Base-by-base conservation (phyloP, 2,113 vertebrate species). In the Syngnathus floridae region DNA sequence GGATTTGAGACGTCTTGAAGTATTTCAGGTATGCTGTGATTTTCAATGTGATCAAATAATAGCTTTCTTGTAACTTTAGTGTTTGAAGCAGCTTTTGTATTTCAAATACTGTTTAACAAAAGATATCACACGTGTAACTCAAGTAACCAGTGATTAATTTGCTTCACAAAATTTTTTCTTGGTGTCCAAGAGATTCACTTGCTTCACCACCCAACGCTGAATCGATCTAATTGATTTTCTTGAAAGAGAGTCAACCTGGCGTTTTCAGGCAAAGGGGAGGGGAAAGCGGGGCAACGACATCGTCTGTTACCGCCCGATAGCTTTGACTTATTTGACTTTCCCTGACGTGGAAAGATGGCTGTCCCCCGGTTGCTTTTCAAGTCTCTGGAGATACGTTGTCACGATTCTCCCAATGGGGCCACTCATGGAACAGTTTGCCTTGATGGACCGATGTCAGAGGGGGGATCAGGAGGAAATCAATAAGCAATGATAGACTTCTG, bases 401-500 rank as follows among this genome's bases (percentile, higher is more conserved):
- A 62, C 5, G 66, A 84, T 69, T 83, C 80, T 85, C 82, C 86
- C 84, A 67, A 76, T 9, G 86, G 83, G 79, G 78, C 80, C 72
- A 62, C 82, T 82, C 71, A 62, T 59, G 81, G 76, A 84, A 83
- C 70, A 80, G 76, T 77, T 74, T 71, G 79, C 74, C 78, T 82
- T 77, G 78, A 85, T 84, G 86, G 84, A 46, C 84, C 86, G 86
- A 87, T 88, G 84, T 84, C 83, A 88, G 87, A 87, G 81, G 48
- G 54, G 26, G 54, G 54, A 56, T 56, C 54, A 56, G 54, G 79
- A 73, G 78, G 75, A 81, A 85, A 90, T 90, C 88, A 90, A 90
- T 90, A 90, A 87, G 85, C 86, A 85, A 87, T 90, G 88, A 90
- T 90, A 87, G 88, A 88, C 88, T 88, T 88, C 84, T 90, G 87